Percentiles rank a stretch among this genome's conserved stretches.
Conservation (phyloP, 2,113 vertebrate species). For the Lophochroa leadbeateri region DNA sequence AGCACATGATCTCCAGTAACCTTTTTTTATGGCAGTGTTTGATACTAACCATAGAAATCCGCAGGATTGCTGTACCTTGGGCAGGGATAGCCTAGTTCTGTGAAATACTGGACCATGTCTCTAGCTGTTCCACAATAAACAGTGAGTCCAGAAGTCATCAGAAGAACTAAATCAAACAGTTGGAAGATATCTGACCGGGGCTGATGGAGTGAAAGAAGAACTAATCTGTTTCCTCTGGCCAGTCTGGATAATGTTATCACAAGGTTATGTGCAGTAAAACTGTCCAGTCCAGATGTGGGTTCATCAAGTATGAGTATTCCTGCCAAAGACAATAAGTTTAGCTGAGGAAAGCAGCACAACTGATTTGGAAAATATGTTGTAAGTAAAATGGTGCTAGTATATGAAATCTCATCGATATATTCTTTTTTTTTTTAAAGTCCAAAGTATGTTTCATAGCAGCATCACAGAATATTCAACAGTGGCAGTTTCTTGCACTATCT, state of each 20-base stretch:
- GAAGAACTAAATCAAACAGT: slow-evolving; percentile 91
- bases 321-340: slow-evolving; percentile 58
- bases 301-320: slow-evolving; percentile 96
- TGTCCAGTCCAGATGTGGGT: slow-evolving; percentile 95
- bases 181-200: slow-evolving; percentile 95
- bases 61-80: slow-evolving; percentile 94
- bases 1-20: background rate
- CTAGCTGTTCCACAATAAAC: slow-evolving; percentile 86
- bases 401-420: background rate
- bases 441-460: background rate
- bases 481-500: background rate
- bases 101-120: slow-evolving; percentile 93
- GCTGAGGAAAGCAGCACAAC: background rate
- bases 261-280: slow-evolving; percentile 96
- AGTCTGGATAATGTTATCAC: slow-evolving; percentile 91
- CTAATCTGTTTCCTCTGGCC: slow-evolving; percentile 90
- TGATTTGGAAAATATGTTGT: background rate
- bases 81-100: slow-evolving; percentile 86
- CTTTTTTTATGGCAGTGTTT: background rate
- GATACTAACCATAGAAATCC: slow-evolving; percentile 90
- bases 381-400: background rate
- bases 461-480: background rate
- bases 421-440: background rate
- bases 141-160: slow-evolving; percentile 88
- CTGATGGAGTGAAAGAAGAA: slow-evolving; percentile 93